phyloP scores from a whole-genome alignment of 2,113 vertebrate species.

The Psettodes erumei region DNA sequence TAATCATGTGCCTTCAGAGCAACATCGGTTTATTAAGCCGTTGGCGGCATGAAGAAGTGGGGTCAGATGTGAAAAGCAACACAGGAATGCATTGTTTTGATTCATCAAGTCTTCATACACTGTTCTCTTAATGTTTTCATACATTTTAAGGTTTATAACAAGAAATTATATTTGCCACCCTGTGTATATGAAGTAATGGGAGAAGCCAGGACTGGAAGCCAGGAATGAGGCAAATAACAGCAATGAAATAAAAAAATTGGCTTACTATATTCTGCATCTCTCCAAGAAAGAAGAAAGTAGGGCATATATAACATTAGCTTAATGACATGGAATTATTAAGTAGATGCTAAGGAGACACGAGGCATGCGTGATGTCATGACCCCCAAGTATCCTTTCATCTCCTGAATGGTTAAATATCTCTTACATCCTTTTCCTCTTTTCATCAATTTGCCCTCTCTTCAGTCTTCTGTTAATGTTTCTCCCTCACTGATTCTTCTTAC shows the following conservation, averaged over 20 bases:
- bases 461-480: conserved; percentile 3
- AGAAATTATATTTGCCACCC: not conserved
- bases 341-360: conserved; percentile 46
- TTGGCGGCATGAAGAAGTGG: not conserved
- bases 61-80: conserved; percentile 36
- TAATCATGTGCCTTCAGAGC: conserved; percentile 41
- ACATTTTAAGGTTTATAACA: not conserved
- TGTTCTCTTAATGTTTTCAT: not conserved
- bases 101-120: conserved; percentile 1
- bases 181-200: not conserved
- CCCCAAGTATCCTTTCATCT: conserved; percentile 57
- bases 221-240: not conserved
- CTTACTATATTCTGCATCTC: not conserved
- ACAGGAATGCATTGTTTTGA: not conserved
- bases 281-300: conserved; percentile 33
- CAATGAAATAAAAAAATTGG: not conserved
- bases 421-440: conserved; percentile 22
- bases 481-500: conserved; percentile 8
- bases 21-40: conserved; percentile 47
- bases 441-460: not conserved
- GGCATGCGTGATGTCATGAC: conserved; percentile 40
- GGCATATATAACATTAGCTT: conserved; percentile 39
- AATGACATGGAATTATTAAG: conserved; percentile 68
- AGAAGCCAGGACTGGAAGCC: not conserved
- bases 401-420: conserved; percentile 51